Base-by-base conservation (phyloP, 2,888 invertebrate species). In the Amphipoea oculea region DNA sequence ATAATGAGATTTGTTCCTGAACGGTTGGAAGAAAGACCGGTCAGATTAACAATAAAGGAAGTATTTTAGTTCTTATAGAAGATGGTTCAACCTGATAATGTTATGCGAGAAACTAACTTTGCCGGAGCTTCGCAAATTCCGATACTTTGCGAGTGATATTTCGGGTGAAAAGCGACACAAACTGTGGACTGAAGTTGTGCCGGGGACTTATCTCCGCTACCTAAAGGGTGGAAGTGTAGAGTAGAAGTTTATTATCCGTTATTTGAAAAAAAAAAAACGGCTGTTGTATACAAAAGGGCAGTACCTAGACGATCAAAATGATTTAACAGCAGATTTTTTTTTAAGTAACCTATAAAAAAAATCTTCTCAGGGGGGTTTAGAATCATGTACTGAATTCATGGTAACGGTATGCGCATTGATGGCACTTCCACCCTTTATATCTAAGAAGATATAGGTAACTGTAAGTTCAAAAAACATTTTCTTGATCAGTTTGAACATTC, bases 131-230 rank as follows among this genome's bases (percentile, higher is more conserved):
- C 42, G 29, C 45, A 42, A 78, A 79, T 81, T 80, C 69, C 73
- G 42, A 81, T 82, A 84, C 40, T 40, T 40, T 4, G 51, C n/a
- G 40, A 82, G 62, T 76, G 73, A 48, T 76, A 79, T 48, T 81
- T 69, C 4, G 42, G 40, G 40, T 51, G 78, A 78, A 84, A 82
- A 80, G 70, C 42, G 42, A 70, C 71, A 73, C 5, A n/a, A 63
- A 65, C 51, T 63, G 40, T 29, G 9, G 40, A 63, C 60, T 68
- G 9, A 83, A 87, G 76, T 87, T 83, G 74, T 74, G 75, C 78
- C 48, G 76, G 72, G 73, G 75, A 90, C 85, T 83, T 91, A 91
- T 91, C 87, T 84, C 73, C 36, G 63, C 73, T 79, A 29, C 2
- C n/a, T 62, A 17, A 7, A 36, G 63, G 36, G 14, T 48, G 4